These are phyloP conservation scores for Colletes gigas DNA, from an alignment of 1,140 invertebrate genomes.

Conservation along the genomic window DNA sequence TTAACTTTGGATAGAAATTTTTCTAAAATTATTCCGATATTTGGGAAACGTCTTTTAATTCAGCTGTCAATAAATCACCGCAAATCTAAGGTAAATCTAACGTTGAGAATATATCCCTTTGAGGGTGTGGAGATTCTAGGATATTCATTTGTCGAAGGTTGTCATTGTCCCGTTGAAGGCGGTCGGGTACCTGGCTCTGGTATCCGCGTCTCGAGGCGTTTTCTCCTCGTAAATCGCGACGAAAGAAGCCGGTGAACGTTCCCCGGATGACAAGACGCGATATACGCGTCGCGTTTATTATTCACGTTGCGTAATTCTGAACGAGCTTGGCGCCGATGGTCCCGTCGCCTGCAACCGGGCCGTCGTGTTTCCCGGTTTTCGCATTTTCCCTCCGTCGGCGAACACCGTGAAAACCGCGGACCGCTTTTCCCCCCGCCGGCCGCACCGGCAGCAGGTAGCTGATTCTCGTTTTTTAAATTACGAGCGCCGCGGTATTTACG, in stretches of 20 bases:
- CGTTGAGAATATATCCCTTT: too few relatives aligned
- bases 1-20: too few relatives aligned
- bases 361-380: constrained; percentile 13
- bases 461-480: constrained; percentile 45
- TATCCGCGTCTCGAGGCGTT: neutral
- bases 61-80: too few relatives aligned
- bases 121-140: too few relatives aligned
- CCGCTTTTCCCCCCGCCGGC: too few relatives aligned
- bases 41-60: too few relatives aligned
- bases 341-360: neutral
- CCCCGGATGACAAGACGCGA: constrained; percentile 44
- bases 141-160: too few relatives aligned
- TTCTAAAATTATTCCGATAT: too few relatives aligned
- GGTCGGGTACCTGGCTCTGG: too few relatives aligned
- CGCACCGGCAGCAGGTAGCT: neutral
- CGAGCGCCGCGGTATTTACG: constrained; percentile 52
- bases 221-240: neutral
- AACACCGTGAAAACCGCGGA: constrained; percentile 45
- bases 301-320: constrained; percentile 49
- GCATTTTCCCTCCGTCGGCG: constrained; percentile 30
- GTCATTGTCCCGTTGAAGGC: too few relatives aligned
- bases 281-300: constrained; percentile 44
- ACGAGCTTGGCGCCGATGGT: neutral
- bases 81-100: too few relatives aligned
- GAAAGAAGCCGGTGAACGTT: neutral